Percentiles rank a stretch among this genome's conserved stretches.
These are phyloP conservation scores for Anticlea derivata DNA, from an alignment of 2,888 invertebrate genomes.

Conservation along the genomic window DNA sequence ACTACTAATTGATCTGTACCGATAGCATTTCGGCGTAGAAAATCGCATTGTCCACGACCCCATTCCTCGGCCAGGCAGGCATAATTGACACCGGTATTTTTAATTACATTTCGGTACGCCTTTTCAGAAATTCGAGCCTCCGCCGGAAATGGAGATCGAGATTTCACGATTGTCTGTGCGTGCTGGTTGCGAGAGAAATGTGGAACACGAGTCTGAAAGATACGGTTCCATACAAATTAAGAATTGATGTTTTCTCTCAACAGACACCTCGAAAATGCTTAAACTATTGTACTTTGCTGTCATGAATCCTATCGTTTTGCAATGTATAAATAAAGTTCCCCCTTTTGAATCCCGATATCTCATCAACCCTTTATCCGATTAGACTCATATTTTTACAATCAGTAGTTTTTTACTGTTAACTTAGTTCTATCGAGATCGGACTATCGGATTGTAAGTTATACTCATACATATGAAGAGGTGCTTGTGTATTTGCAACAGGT, in stretches of 20 bases:
- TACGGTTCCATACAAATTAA: not conserved
- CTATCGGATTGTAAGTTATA: too few species aligned
- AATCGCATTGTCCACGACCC: constrained; percentile 50
- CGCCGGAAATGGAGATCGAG: constrained; percentile 32
- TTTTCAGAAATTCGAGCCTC: constrained; percentile 40
- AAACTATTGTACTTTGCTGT: too few species aligned
- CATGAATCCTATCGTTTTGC: too few species aligned
- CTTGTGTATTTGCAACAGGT: too few species aligned
- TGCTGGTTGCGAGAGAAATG: constrained; percentile 15
- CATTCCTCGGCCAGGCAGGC: constrained; percentile 44
- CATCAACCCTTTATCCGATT: too few species aligned
- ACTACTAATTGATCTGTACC: not conserved
- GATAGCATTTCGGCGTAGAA: constrained; percentile 25
- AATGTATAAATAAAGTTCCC: too few species aligned
- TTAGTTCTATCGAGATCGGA: too few species aligned
- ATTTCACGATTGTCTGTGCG: constrained; percentile 28
- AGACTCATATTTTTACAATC: too few species aligned
- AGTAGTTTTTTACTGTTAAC: too few species aligned
- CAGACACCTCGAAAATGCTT: too few species aligned
- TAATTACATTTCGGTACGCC: constrained; percentile 51
- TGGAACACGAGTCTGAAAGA: not conserved
- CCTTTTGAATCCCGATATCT: too few species aligned
- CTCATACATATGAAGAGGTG: too few species aligned
- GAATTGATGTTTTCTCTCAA: not conserved
- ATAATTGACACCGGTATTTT: constrained; percentile 51